Conservation (phyloP, 2,797 vertebrate genomes). For the Odontamblyopus rebecca region DNA sequence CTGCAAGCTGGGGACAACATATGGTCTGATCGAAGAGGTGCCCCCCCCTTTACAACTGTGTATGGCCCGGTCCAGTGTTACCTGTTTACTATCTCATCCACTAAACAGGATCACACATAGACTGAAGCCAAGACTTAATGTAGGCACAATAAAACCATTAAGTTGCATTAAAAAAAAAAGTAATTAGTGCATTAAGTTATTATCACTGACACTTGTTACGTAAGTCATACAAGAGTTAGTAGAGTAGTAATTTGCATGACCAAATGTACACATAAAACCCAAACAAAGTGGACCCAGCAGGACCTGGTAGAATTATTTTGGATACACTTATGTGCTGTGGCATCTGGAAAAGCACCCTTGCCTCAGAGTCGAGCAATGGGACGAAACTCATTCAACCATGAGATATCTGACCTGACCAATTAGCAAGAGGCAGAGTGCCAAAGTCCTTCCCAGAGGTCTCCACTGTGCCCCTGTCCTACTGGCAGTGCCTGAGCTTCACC, state of each 20-base stretch:
- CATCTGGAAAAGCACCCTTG: constrained; percentile 77
- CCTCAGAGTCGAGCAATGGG: constrained; percentile 68
- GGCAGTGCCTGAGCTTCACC: constrained; percentile 42
- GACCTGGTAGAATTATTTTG: constrained; percentile 63
- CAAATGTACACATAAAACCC: constrained; percentile 11
- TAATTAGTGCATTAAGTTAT: neutral
- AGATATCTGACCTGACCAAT: constrained; percentile 85
- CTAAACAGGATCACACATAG: constrained; percentile 41
- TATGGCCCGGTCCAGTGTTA: constrained; percentile 19
- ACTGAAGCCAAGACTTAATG: constrained; percentile 47
- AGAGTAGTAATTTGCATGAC: neutral
- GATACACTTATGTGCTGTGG: constrained; percentile 61
- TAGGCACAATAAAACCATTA: constrained; percentile 44
- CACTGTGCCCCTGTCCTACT: constrained; percentile 23
- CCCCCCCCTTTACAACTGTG: constrained; percentile 29
- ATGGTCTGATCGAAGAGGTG: constrained; percentile 68
- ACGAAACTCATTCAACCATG: constrained; percentile 71
- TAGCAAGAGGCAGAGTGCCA: constrained; percentile 78
- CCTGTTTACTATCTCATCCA: constrained; percentile 21
- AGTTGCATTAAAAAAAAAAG: constrained; percentile 44
- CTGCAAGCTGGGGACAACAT: constrained; percentile 85
- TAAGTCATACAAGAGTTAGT: neutral
- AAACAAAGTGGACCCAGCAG: constrained; percentile 44
- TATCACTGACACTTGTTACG: neutral
- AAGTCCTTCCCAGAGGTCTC: constrained; percentile 53